These are phyloP conservation scores for Ceraclea dissimilis DNA, from an alignment of 2,888 invertebrate species.

Conservation along the genomic window DNA sequence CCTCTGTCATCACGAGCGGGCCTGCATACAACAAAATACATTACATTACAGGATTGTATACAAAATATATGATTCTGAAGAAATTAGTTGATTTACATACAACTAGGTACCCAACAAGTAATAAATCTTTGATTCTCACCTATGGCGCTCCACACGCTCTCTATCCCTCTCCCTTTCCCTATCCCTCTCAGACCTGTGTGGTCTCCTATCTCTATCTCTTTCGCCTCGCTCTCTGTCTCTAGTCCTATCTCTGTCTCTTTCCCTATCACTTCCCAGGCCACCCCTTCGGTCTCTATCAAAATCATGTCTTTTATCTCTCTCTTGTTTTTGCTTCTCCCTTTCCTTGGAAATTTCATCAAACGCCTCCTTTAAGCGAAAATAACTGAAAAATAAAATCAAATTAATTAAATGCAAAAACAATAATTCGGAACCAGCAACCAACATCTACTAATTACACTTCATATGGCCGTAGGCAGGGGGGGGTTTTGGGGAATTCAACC, in stretches of 20 bases:
- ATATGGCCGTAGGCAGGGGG: too few species aligned
- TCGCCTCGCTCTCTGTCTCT: slow-evolving; percentile 29
- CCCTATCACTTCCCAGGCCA: slow-evolving; percentile 14
- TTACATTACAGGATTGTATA: not conserved
- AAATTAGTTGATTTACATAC: too few species aligned
- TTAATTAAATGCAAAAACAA: not conserved
- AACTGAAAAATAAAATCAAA: slow-evolving; percentile 34
- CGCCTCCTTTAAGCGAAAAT: slow-evolving; percentile 61
- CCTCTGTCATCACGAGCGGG: slow-evolving; percentile 41
- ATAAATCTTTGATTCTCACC: too few species aligned
- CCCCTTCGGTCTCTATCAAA: slow-evolving; percentile 32
- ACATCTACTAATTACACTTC: not conserved
- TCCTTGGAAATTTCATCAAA: slow-evolving; percentile 58
- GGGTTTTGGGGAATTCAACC: too few species aligned
- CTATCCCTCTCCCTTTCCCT: slow-evolving; percentile 41
- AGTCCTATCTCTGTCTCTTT: slow-evolving; percentile 22
- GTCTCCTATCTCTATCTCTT: slow-evolving; percentile 40
- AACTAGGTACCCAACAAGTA: too few species aligned
- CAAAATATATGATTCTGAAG: not conserved
- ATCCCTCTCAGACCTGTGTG: slow-evolving; percentile 37
- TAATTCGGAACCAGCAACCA: not conserved
- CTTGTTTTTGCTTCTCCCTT: slow-evolving; percentile 55
- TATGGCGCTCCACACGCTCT: slow-evolving; percentile 16
- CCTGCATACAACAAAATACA: slow-evolving; percentile 27
- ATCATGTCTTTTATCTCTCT: slow-evolving; percentile 48